Evolutionary conservation across 2,888 invertebrate species (phyloP).

Genomic region (Monoplex corrugatus): DNA sequence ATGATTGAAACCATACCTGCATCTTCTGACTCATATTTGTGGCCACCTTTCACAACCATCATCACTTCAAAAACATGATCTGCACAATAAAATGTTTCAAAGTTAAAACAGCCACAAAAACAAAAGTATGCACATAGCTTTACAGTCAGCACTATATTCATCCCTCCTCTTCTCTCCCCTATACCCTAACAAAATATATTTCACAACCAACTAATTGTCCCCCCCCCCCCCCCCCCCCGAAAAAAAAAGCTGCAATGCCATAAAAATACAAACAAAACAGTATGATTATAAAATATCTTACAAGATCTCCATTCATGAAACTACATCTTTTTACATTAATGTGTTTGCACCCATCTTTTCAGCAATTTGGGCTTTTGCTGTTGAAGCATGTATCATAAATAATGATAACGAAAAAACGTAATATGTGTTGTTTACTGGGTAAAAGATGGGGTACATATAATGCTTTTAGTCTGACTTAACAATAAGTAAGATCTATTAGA

Average conservation of each 20-base stretch:
- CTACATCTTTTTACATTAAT: background rate
- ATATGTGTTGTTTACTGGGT: too few species aligned
- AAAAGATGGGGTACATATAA: too few species aligned
- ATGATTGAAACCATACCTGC: conserved; percentile 81
- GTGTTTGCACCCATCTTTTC: too few species aligned
- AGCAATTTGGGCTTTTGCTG: too few species aligned
- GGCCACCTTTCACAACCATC: conserved; percentile 85
- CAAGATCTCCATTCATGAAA: background rate
- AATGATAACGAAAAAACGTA: background rate
- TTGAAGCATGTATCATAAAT: too few species aligned
- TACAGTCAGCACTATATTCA: background rate
- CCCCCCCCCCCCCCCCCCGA: too few species aligned
- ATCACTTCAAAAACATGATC: conserved; percentile 88
- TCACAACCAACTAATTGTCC: background rate
- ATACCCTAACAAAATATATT: background rate
- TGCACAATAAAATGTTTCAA: conserved; percentile 78
- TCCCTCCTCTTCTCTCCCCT: too few species aligned
- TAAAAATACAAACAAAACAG: background rate
- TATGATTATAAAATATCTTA: background rate
- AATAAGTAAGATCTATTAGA: too few species aligned
- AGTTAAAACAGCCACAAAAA: background rate
- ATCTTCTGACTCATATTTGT: conserved; percentile 84
- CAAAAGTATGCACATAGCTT: too few species aligned
- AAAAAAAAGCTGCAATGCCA: too few species aligned
- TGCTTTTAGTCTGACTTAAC: too few species aligned